A percentile compares a stretch with the other conserved stretches of the same genome.
Evolutionary conservation across 2,888 invertebrate genomes (phyloP).

Genomic region (Parelbella ahira): DNA sequence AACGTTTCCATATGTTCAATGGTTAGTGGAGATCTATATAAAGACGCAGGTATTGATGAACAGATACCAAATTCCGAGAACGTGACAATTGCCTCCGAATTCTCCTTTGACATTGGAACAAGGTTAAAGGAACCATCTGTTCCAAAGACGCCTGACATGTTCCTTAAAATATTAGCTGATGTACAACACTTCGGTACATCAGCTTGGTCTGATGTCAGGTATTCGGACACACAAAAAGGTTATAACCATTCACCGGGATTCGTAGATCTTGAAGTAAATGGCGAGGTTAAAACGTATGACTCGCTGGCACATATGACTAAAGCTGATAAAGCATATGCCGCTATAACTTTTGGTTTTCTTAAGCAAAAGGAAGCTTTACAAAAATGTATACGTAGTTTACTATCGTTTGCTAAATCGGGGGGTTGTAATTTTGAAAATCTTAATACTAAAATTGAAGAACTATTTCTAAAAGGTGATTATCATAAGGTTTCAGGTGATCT

Average conservation of each 20-base stretch:
- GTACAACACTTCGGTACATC: constrained; percentile 12
- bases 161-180: constrained; percentile 22
- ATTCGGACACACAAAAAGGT: constrained; percentile 9
- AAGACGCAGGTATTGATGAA: neutral
- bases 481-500: constrained; percentile 28
- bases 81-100: constrained; percentile 5
- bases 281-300: neutral
- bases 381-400: neutral
- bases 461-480: constrained; percentile 24
- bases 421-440: constrained; percentile 1
- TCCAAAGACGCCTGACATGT: constrained; percentile 21
- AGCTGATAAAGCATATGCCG: constrained; percentile 9
- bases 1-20: neutral
- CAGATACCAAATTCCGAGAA: too few species aligned
- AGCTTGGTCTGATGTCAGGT: constrained; percentile 2
- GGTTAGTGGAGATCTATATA: neutral
- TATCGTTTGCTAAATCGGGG: constrained; percentile 1
- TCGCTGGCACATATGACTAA: neutral
- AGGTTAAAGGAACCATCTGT: constrained; percentile 26
- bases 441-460: constrained; percentile 3
- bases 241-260: constrained; percentile 6
- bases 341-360: constrained; percentile 3
- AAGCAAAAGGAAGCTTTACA: constrained; percentile 16
- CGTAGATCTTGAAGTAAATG: constrained; percentile 2
- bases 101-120: constrained; percentile 26